These are phyloP conservation scores for Plemyria rubiginata DNA, from an alignment of 2,888 invertebrate genomes.

Conservation along the genomic window DNA sequence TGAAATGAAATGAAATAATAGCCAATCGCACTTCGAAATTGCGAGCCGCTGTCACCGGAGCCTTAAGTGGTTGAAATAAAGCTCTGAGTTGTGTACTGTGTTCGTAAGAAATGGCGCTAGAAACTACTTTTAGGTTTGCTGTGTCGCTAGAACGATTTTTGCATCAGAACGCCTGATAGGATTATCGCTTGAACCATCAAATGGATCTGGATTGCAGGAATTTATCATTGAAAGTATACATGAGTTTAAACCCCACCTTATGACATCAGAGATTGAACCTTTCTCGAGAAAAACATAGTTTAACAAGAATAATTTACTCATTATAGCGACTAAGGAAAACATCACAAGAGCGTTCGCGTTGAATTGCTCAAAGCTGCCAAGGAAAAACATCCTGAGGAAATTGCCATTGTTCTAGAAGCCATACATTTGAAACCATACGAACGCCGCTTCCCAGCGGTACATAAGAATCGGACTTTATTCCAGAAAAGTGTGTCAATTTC, in stretches of 20 bases:
- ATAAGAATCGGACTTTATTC: constrained; percentile 1
- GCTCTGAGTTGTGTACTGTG: constrained; percentile 9
- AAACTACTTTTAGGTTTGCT: too few relatives aligned
- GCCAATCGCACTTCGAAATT: too few relatives aligned
- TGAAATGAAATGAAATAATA: too few relatives aligned
- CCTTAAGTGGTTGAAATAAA: constrained; percentile 22
- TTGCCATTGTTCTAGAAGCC: neutral
- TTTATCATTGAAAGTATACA: too few relatives aligned
- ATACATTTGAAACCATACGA: neutral
- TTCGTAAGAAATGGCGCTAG: neutral
- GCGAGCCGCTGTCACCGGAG: too few relatives aligned
- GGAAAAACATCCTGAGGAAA: constrained; percentile 16
- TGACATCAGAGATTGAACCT: neutral
- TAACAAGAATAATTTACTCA: neutral
- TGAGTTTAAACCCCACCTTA: neutral
- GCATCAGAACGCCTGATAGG: too few relatives aligned
- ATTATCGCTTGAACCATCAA: too few relatives aligned
- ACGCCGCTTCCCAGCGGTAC: neutral
- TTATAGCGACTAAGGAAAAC: neutral
- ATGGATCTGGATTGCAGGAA: too few relatives aligned
- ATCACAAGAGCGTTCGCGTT: neutral
- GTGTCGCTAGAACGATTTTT: too few relatives aligned
- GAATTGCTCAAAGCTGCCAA: neutral
- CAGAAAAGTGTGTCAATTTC: constrained; percentile 6
- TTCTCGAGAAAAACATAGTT: too few relatives aligned